Percentiles rank a stretch among this genome's conserved stretches.
phyloP scores from a whole-genome alignment of 2,113 vertebrate genomes.

The Formicarius rufipectus region DNA sequence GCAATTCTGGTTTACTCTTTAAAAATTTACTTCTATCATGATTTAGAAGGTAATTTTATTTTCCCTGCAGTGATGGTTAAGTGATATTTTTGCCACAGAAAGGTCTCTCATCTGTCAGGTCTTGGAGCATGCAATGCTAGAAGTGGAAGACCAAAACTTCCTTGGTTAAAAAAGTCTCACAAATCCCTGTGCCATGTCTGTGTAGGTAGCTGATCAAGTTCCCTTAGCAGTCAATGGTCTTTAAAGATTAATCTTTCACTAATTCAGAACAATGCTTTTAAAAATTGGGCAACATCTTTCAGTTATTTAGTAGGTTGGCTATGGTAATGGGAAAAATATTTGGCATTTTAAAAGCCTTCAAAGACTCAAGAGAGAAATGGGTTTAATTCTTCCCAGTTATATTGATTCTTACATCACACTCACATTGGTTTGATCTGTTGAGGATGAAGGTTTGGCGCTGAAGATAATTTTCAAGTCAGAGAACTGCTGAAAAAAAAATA shows the following conservation, averaged over 20 bases:
- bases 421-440: conserved; percentile 55
- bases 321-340: background rate
- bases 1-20: background rate
- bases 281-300: background rate
- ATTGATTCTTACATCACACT: conserved; percentile 33
- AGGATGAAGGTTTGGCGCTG: conserved; percentile 30
- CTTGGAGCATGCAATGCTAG: rapidly evolving
- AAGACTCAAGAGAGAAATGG: conserved; percentile 5
- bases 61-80: background rate
- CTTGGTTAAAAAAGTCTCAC: background rate
- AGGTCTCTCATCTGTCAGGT: background rate
- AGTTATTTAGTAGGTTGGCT: background rate
- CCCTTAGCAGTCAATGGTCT: background rate
- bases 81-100: background rate
- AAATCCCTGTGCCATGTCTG: background rate
- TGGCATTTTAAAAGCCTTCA: conserved; percentile 12
- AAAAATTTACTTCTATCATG: background rate
- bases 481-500: background rate
- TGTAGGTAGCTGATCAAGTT: background rate
- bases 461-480: conserved; percentile 54
- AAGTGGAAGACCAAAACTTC: background rate
- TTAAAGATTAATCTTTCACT: background rate
- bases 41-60: background rate
- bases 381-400: conserved; percentile 30
- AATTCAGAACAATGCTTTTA: background rate